phyloP scores from a whole-genome alignment of 1,140 invertebrate species.

The Ditylenchus dipsaci region DNA sequence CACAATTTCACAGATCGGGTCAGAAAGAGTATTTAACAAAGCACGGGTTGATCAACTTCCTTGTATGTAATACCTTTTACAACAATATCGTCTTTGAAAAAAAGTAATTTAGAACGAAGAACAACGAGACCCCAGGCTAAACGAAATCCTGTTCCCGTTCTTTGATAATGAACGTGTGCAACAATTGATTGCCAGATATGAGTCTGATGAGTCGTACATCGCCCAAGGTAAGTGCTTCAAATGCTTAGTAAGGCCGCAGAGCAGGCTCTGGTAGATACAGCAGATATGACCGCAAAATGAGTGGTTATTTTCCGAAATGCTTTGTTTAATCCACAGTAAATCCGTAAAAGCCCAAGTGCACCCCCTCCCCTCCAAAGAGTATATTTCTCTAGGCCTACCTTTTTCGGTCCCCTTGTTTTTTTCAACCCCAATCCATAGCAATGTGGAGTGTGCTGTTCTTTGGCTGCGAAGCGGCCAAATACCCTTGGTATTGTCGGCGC shows the following conservation, averaged over 20 bases:
- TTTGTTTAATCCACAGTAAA: too few species aligned
- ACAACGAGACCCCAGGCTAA: conserved; percentile 92
- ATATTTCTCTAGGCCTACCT: too few species aligned
- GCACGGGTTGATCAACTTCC: conserved; percentile 82
- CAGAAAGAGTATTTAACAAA: conserved; percentile 58
- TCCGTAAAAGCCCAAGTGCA: too few species aligned
- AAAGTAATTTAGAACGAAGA: conserved; percentile 71
- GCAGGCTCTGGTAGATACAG: too few species aligned
- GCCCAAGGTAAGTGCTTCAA: conserved; percentile 67
- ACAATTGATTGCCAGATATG: conserved; percentile 90
- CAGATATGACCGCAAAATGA: too few species aligned
- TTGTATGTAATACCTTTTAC: not conserved
- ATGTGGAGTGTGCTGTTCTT: too few species aligned
- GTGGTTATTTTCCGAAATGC: too few species aligned
- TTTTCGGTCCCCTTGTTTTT: too few species aligned
- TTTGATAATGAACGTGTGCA: conserved; percentile 87
- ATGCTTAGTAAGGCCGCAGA: not conserved
- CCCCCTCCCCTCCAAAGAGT: too few species aligned
- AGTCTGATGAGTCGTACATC: conserved; percentile 75
- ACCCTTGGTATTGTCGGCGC: too few species aligned
- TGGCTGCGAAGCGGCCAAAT: too few species aligned
- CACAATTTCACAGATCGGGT: conserved; percentile 54
- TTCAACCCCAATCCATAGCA: too few species aligned
- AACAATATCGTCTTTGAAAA: not conserved
- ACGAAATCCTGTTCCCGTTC: conserved; percentile 96